Evolutionary conservation across 2,113 vertebrate genomes (phyloP), one percentile per base, ranked within the genome.

Genomic region (Takifugu flavidus): DNA sequence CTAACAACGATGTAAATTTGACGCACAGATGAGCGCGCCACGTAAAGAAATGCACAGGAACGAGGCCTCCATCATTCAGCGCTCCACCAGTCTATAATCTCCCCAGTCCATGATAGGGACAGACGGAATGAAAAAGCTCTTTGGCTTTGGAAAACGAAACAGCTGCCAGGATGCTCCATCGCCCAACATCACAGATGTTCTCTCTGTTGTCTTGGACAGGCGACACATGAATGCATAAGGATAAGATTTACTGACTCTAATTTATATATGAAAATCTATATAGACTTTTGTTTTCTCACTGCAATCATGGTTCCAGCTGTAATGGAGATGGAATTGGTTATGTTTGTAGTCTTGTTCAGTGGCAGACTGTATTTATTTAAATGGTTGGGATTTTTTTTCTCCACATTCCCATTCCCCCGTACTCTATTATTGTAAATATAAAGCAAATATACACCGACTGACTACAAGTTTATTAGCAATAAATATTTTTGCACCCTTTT

Each of bases 401-500:
- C 89, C 86, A 88, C 89, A 74, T 88, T 87, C 87, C 86, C 86
- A 86, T 84, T 86, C 81, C 82, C 86, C 79, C 90, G 86, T 92
- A 90, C 85, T 82, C 89, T 90, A 83, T 88, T 88, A 82, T 87
- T 93, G 92, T 93, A 93, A 92, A 93, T 93, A 92, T 88, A 89
- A 87, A 87, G 82, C 89, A 91, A 90, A 90, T 92, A 90, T 91
- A 91, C 90, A 92, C 88, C 86, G 86, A 90, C 90, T 90, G 90
- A 92, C 89, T 80, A 88, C 90, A 90, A 82, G 90, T 93, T 92
- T 93, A 92, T 91, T 91, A 92, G 92, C 91, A 93, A 93, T 93
- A 93, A 93, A 93, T 93, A 93, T 92, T 93, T 93, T 93, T 93
- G 91, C 92, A 93, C 91, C 92, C 89, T 89, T 87, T 67, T n/a